Percentiles rank a stretch among this genome's conserved stretches.
Evolutionary conservation across 2,797 vertebrate genomes (phyloP).

Genomic region (Gymnodraco acuticeps): DNA sequence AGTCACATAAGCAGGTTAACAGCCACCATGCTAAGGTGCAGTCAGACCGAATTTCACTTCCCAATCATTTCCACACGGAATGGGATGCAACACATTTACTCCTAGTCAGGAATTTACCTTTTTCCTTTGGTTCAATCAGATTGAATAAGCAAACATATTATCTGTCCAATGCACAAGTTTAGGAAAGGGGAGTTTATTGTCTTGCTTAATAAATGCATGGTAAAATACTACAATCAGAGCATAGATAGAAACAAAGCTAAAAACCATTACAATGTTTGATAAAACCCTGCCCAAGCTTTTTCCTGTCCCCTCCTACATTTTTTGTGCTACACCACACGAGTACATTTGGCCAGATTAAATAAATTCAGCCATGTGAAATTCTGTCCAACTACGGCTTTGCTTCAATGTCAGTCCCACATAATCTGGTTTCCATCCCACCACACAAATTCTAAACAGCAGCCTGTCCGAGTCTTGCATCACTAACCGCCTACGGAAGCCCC

Average conservation of each 20-base stretch:
- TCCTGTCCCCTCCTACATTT: not conserved
- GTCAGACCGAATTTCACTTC: not conserved
- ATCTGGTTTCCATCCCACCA: slow-evolving; percentile 35
- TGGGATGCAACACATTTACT: not conserved
- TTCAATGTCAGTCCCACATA: slow-evolving; percentile 7
- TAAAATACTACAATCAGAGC: not conserved
- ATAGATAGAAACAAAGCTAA: not conserved
- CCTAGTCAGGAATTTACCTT: not conserved
- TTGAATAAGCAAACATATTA: not conserved
- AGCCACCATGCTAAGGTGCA: not conserved
- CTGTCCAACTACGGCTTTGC: slow-evolving; percentile 15
- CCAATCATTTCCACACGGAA: not conserved
- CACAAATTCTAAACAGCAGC: slow-evolving; percentile 25
- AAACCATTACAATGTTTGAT: not conserved
- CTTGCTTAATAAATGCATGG: not conserved
- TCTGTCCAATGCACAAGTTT: not conserved
- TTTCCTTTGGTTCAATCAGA: not conserved
- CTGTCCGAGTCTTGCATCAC: slow-evolving; percentile 41
- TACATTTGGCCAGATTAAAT: not conserved
- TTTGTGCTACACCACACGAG: not conserved
- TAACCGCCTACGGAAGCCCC: not conserved
- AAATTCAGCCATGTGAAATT: not conserved
- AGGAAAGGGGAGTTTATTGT: not conserved
- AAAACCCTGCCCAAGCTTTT: not conserved
- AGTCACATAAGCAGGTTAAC: not conserved